Conservation (phyloP, 2,797 vertebrate species). For the Chanos chanos region DNA sequence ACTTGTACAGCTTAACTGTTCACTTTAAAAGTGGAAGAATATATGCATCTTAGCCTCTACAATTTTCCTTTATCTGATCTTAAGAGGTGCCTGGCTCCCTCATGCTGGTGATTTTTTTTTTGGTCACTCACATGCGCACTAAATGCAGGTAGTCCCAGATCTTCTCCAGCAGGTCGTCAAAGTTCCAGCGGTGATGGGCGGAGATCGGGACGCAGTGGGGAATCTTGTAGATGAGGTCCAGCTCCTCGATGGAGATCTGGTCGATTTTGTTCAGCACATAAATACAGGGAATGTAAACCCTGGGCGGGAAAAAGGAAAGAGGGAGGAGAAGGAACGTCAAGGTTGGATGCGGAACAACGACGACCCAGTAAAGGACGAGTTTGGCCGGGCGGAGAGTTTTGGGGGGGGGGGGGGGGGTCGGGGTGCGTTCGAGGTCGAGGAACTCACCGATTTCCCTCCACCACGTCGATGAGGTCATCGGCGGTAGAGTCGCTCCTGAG, state of each 20-base stretch:
- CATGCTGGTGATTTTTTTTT: not conserved
- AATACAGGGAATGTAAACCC: constrained; percentile 97
- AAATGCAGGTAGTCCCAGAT: constrained; percentile 95
- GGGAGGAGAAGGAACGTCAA: not conserved
- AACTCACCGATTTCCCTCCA: constrained; percentile 93
- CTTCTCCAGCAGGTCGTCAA: constrained; percentile 93
- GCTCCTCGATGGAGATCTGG: constrained; percentile 97
- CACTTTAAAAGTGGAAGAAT: too few species aligned
- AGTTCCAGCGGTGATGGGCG: constrained; percentile 98
- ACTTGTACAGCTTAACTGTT: too few species aligned
- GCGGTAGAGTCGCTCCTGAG: constrained; percentile 91
- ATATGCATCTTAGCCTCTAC: too few species aligned
- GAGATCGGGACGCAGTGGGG: constrained; percentile 97
- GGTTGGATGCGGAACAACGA: too few species aligned
- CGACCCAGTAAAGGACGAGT: too few species aligned
- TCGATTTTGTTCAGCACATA: constrained; percentile 99
- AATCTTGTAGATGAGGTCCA: constrained; percentile 98
- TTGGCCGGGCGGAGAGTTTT: too few species aligned
- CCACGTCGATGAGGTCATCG: constrained; percentile 97
- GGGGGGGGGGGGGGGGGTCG: constrained; percentile 25
- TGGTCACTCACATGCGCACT: constrained; percentile 90
- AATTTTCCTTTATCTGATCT: too few species aligned
- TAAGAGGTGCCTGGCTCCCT: too few species aligned
- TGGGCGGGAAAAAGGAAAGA: constrained; percentile 49
- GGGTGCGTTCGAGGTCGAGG: constrained; percentile 27